Conservation (phyloP, 2,797 vertebrate genomes). For the Lindbergichthys nudifrons region DNA sequence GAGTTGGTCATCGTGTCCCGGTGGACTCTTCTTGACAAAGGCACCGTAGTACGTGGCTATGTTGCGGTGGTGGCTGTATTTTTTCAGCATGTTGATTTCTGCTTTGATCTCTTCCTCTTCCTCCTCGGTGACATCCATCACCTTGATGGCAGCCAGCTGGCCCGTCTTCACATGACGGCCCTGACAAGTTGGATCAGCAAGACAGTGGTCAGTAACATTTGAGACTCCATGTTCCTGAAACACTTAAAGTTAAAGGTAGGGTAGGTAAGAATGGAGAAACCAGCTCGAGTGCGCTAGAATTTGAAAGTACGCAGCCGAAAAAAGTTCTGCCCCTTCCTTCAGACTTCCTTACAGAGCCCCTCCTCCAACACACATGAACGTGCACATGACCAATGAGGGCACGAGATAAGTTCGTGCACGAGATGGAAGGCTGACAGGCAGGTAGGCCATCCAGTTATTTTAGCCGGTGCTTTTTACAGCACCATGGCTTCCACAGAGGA, state of each 20-base stretch:
- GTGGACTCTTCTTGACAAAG: slow-evolving; percentile 95
- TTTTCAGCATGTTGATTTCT: slow-evolving; percentile 98
- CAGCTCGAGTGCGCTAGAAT: no score
- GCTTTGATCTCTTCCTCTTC: slow-evolving; percentile 97
- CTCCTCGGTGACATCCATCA: slow-evolving; percentile 97
- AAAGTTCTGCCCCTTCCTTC: no score
- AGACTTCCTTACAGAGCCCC: no score
- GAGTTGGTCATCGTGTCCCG: slow-evolving; percentile 94
- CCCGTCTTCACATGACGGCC: slow-evolving; percentile 89
- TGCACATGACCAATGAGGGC: no score
- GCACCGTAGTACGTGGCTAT: slow-evolving; percentile 97
- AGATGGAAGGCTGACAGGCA: no score
- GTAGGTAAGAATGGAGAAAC: no score
- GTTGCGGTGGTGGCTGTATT: slow-evolving; percentile 96
- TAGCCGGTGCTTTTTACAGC: no score
- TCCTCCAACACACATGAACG: no score
- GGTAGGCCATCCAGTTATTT: no score
- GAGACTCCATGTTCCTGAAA: neutral
- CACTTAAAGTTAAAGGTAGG: neutral
- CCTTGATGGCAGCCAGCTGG: slow-evolving; percentile 96
- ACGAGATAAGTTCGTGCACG: no score
- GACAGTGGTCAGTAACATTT: slow-evolving; percentile 17
- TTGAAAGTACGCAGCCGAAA: no score
- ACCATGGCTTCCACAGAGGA: no score
- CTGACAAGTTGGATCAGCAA: slow-evolving; percentile 58